phyloP scores from a whole-genome alignment of 2,888 invertebrate genomes.

The Eupithecia inturbata region DNA sequence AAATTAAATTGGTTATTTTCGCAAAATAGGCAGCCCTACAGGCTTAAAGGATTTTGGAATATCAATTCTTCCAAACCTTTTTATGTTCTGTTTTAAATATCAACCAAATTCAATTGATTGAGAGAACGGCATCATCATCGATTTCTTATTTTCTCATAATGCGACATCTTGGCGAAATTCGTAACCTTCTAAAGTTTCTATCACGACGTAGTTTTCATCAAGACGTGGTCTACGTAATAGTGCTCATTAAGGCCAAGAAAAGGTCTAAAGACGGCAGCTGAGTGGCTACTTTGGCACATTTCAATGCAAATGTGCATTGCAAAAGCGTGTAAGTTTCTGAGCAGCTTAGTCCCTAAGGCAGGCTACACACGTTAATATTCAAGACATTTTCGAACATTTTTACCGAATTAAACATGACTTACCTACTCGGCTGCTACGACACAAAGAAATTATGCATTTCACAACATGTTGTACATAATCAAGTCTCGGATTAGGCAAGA shows the following conservation, averaged over 20 bases:
- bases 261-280: constrained; percentile 23
- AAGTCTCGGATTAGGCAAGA: not conserved
- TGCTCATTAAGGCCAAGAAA: constrained; percentile 15
- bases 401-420: not conserved
- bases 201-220: not conserved
- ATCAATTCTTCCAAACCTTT: not conserved
- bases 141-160: not conserved
- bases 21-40: not conserved
- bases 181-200: not conserved
- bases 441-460: not conserved
- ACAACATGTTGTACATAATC: not conserved
- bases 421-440: not conserved
- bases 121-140: not conserved
- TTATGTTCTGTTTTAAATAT: not conserved
- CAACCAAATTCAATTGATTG: not conserved
- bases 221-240: constrained; percentile 11
- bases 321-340: constrained; percentile 40
- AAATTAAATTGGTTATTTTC: not conserved
- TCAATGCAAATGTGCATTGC: constrained; percentile 38
- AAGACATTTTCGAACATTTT: not conserved
- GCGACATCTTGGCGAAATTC: not conserved
- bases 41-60: not conserved
- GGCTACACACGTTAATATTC: not conserved
- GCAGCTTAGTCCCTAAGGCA: not conserved
- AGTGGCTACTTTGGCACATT: constrained; percentile 34